These are phyloP conservation scores for Sternotherus odoratus DNA, from an alignment of 2,797 vertebrate species.

Conservation along the genomic window DNA sequence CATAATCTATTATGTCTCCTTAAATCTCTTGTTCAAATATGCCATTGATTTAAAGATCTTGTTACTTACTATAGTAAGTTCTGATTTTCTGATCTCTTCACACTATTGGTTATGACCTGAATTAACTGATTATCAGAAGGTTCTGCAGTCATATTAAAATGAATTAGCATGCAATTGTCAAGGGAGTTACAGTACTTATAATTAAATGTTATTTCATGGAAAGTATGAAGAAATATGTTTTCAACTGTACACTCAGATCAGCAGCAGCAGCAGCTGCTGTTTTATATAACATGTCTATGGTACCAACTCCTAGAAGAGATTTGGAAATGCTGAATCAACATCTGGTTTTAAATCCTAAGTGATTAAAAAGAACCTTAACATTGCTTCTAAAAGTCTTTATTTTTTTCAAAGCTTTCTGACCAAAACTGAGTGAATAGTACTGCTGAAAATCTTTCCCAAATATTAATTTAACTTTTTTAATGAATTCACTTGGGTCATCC, in stretches of 20 bases:
- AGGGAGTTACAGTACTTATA: constrained; percentile 46
- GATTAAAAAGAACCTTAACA: constrained; percentile 56
- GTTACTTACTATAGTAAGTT: constrained; percentile 36
- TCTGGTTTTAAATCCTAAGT: constrained; percentile 60
- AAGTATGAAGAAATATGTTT: constrained; percentile 39
- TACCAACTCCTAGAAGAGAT: constrained; percentile 21
- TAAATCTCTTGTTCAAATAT: constrained; percentile 50
- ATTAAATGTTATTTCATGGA: constrained; percentile 59
- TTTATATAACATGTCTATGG: background rate
- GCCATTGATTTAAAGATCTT: constrained; percentile 47
- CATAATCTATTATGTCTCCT: background rate
- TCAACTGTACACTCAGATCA: constrained; percentile 18
- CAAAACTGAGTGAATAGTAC: rapidly evolving
- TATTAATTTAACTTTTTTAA: background rate
- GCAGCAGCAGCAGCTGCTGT: constrained; percentile 31
- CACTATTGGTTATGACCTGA: constrained; percentile 61
- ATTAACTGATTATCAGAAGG: constrained; percentile 70
- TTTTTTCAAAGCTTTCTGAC: constrained; percentile 48
- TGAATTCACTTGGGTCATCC: background rate
- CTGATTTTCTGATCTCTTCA: constrained; percentile 62
- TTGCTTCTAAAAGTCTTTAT: constrained; percentile 52
- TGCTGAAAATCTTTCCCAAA: background rate
- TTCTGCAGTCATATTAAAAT: constrained; percentile 67
- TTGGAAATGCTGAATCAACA: constrained; percentile 50
- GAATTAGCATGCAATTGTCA: constrained; percentile 72